Percentiles rank a stretch among this genome's conserved stretches.
Evolutionary conservation across 2,113 vertebrate genomes (phyloP).

Genomic region (Trogon melanurus): DNA sequence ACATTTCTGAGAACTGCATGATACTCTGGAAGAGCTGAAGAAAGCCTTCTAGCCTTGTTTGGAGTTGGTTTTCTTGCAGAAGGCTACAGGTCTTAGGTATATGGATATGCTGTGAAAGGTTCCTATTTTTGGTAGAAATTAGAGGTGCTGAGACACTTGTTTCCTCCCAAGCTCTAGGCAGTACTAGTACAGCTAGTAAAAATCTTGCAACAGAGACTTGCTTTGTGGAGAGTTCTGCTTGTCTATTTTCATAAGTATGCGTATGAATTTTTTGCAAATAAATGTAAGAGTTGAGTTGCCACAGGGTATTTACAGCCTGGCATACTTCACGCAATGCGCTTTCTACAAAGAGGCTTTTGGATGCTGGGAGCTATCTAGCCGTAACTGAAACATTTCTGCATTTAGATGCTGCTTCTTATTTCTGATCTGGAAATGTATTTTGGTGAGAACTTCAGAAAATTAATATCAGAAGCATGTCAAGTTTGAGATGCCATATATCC

Average conservation of each 20-base stretch:
- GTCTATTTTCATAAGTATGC: slow-evolving; percentile 24
- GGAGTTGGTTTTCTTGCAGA: background rate
- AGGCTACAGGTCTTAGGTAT: background rate
- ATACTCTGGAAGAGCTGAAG: background rate
- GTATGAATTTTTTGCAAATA: slow-evolving; percentile 28
- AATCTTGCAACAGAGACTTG: background rate
- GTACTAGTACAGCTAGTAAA: background rate
- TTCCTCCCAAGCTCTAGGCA: background rate
- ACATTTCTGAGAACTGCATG: background rate
- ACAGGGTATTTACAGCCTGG: slow-evolving; percentile 1
- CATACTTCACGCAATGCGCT: background rate
- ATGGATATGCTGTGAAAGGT: background rate
- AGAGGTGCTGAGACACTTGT: background rate
- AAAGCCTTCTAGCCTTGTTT: background rate
- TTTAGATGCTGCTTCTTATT: background rate
- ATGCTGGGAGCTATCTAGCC: background rate
- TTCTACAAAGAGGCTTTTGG: background rate
- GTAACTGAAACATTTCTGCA: background rate
- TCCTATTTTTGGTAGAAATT: background rate
- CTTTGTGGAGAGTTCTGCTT: slow-evolving; percentile 29
- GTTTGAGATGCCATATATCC: background rate
- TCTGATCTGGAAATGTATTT: slow-evolving; percentile 5
- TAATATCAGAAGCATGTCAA: background rate
- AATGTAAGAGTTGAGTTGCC: slow-evolving; percentile 14
- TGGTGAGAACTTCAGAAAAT: background rate